These are phyloP conservation scores for Balanococcus diminutus DNA, from an alignment of 2,888 invertebrate genomes.

Conservation along the genomic window DNA sequence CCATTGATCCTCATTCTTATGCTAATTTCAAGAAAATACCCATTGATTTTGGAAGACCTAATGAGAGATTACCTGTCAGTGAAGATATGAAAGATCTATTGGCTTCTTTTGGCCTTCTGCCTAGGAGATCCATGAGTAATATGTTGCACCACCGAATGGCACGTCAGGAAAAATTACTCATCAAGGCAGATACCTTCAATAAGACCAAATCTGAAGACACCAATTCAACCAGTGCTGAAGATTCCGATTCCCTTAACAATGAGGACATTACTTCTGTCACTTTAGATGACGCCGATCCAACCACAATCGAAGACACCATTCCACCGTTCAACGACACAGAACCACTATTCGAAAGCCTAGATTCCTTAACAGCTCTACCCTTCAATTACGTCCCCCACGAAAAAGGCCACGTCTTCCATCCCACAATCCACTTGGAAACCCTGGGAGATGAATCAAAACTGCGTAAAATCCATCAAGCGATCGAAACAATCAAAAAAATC, in stretches of 20 bases:
- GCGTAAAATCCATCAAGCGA: slow-evolving; percentile 61
- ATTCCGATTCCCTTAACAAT: neutral
- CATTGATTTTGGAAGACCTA: slow-evolving; percentile 57
- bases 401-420: slow-evolving; percentile 62
- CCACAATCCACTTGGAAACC: slow-evolving; percentile 59
- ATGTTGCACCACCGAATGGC: slow-evolving; percentile 37
- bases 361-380: neutral
- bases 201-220: neutral
- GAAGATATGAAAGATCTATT: slow-evolving; percentile 63
- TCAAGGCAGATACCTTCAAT: neutral
- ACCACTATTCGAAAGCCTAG: slow-evolving; percentile 9
- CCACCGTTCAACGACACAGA: neutral
- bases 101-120: slow-evolving; percentile 62
- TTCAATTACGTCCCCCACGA: neutral
- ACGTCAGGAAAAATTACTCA: slow-evolving; percentile 3
- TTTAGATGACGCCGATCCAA: neutral
- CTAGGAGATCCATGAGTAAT: slow-evolving; percentile 46
- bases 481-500: slow-evolving; percentile 60
- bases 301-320: neutral
- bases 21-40: slow-evolving; percentile 63
- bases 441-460: slow-evolving; percentile 61
- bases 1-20: slow-evolving; percentile 61
- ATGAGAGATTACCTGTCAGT: slow-evolving; percentile 56
- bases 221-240: neutral
- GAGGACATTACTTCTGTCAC: neutral